These are phyloP conservation scores for Procavia capensis DNA, from an alignment of 2,113 vertebrate species.

Conservation along the genomic window DNA sequence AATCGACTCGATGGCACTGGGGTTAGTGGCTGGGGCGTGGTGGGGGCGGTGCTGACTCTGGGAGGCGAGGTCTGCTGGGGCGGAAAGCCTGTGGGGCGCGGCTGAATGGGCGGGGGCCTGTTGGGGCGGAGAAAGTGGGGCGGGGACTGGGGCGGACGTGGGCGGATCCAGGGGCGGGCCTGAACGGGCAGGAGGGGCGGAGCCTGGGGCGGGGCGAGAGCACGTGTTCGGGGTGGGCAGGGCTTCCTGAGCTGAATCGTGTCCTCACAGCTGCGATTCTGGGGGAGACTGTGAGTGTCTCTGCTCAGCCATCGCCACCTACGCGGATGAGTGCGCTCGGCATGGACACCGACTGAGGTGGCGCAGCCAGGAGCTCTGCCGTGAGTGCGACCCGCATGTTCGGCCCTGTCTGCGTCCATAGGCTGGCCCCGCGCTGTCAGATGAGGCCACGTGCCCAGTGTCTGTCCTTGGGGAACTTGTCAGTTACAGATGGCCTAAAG, in stretches of 20 bases:
- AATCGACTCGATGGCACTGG: too few relatives aligned
- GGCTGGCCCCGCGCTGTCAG: too few relatives aligned
- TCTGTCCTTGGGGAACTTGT: neutral
- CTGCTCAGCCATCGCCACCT: conserved; percentile 93
- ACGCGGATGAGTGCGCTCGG: conserved; percentile 91
- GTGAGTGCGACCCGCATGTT: conserved; percentile 82
- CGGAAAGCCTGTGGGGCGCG: too few relatives aligned
- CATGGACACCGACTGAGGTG: conserved; percentile 89
- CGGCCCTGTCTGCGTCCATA: too few relatives aligned
- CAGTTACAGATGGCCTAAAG: neutral
- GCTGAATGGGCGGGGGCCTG: too few relatives aligned
- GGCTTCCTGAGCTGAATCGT: rapidly evolving
- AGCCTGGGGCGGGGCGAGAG: rapidly evolving
- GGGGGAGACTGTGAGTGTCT: conserved; percentile 96
- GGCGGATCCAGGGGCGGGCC: too few relatives aligned
- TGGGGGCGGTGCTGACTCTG: too few relatives aligned
- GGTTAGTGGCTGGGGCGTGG: too few relatives aligned
- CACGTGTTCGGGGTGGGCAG: rapidly evolving
- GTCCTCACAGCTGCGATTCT: conserved; percentile 86
- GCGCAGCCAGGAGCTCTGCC: conserved; percentile 95
- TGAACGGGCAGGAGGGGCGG: too few relatives aligned
- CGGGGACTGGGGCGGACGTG: neutral
- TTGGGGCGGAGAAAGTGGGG: too few relatives aligned
- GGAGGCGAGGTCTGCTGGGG: too few relatives aligned
- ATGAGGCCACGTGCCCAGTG: too few relatives aligned